Evolutionary conservation across 2,888 invertebrate genomes (phyloP), one percentile per base, ranked within the genome.

Genomic region (Agrochola macilenta): DNA sequence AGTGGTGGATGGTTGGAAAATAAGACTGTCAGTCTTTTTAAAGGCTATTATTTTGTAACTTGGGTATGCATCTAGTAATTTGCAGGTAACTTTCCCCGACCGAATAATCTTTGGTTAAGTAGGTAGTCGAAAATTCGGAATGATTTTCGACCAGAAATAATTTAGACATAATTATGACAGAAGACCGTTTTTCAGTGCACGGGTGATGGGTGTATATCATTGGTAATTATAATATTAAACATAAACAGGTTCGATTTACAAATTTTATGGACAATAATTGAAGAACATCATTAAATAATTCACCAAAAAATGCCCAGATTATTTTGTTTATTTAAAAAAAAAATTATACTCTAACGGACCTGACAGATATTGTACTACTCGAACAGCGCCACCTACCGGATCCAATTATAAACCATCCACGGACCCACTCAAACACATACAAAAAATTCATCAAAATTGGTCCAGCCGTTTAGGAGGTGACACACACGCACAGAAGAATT

Each of bases 151-250:
- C 60, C 7, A 30, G n/a, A 75, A 54, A 26, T 26, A 57, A 61
- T 46, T 30, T 4, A 58, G 9, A 12, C 12, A 60, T 20, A 30
- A 52, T 43, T 2, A 17, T 54, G 12, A 26, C 12, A 52, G 23
- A 64, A 9, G 0, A 52, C n/a, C 11, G 5, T 30, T 84, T 90
- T 74, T 64, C 73, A 86, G 89, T 89, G 88, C 63, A 80, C 85
- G 4, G 84, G 84, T n/a, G 76, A 87, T 52, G 73, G 68, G 5
- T 84, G 87, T 69, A 74, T 73, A 58, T 73, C 84, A 60, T 49
- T 79, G 84, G 84, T 84, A 84, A 84, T 23, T 74, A 76, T 70
- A 43, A 43, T 57, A 26, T 71, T 14, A 1, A 39, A 39, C 17
- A 43, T 66, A 43, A 23, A 30, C 26, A 26, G 30, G 26, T 30